Base-by-base conservation (phyloP, 2,888 invertebrate genomes). In the Euplexia lucipara region DNA sequence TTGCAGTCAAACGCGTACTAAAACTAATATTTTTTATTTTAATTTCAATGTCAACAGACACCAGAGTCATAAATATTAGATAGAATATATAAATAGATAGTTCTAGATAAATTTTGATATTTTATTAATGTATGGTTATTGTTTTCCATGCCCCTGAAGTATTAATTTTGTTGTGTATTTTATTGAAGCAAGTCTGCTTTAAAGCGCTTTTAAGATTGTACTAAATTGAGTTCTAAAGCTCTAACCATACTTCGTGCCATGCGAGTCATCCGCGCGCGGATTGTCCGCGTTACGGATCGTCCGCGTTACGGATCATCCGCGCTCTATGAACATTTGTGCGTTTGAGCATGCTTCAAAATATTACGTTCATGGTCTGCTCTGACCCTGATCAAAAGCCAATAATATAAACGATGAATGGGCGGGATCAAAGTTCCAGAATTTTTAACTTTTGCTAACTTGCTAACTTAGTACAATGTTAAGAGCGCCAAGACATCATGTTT, bases 141-240 rank as follows among this genome's bases (percentile, higher is more conserved):
- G 57, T 78, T 74, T 63, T 67, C 70, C 79, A 75, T 81, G 62
- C 75, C 78, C 65, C 49, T 78, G 56, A 81, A 85, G 85, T 85
- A 85, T 84, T 85, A 85, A 75, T 82, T 78, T 81, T 79, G 79
- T 84, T 82, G 58, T 71, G 71, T 75, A 66, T 76, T 65, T 77
- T 75, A 63, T 59, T 76, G 44, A 56, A 53, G 34, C 61, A 35
- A 61, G 53, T 61, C 34, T 62, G 41, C 37, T 73, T 1, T 37
- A 20, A 35, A 6, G 30, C n/a, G 51, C 20, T 44, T 30, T 62
- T 39, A 41, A 20, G 8, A 42, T 39, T 71, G 20, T 37, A 32
- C 62, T 69, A 20, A 34, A 26, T 30, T 37, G 12, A 75, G 42
- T 20, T 47, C n/a, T 62, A 10, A 6, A 34, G 9, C n/a, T 10